These are phyloP conservation scores for Trisateles emortualis DNA, from an alignment of 2,888 invertebrate genomes.

Conservation along the genomic window DNA sequence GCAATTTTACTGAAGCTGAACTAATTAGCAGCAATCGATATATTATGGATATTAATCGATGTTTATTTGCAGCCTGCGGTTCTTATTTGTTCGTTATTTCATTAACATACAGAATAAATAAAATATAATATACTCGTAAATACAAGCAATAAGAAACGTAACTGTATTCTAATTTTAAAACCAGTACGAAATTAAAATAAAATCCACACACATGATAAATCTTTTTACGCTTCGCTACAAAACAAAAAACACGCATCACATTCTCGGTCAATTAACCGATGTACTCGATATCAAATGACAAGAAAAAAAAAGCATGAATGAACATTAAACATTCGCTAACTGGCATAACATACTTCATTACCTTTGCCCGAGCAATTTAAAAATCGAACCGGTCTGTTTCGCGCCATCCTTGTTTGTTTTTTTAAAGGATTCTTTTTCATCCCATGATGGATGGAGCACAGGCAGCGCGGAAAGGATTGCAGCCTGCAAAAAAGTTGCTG, in stretches of 20 bases:
- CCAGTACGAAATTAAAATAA: neutral
- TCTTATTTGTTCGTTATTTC: too few species aligned
- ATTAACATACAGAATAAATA: too few species aligned
- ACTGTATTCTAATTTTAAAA: neutral
- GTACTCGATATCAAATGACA: conserved; percentile 51
- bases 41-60: too few species aligned
- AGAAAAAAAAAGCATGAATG: conserved; percentile 32
- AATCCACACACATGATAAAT: neutral
- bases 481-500: conserved; percentile 63
- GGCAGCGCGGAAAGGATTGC: conserved; percentile 55
- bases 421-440: conserved; percentile 59
- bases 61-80: too few species aligned
- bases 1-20: too few species aligned
- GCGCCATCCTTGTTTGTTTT: conserved; percentile 64
- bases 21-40: too few species aligned
- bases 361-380: conserved; percentile 52
- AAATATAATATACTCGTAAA: too few species aligned
- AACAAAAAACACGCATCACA: conserved; percentile 38
- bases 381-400: conserved; percentile 51
- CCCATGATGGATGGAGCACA: conserved; percentile 66
- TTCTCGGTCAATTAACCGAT: conserved; percentile 59
- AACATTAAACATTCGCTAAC: conserved; percentile 48
- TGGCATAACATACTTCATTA: conserved; percentile 59
- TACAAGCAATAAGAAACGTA: too few species aligned
- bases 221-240: conserved; percentile 1